Conservation (phyloP, 2,888 invertebrate genomes). For the Metellina segmentata region DNA sequence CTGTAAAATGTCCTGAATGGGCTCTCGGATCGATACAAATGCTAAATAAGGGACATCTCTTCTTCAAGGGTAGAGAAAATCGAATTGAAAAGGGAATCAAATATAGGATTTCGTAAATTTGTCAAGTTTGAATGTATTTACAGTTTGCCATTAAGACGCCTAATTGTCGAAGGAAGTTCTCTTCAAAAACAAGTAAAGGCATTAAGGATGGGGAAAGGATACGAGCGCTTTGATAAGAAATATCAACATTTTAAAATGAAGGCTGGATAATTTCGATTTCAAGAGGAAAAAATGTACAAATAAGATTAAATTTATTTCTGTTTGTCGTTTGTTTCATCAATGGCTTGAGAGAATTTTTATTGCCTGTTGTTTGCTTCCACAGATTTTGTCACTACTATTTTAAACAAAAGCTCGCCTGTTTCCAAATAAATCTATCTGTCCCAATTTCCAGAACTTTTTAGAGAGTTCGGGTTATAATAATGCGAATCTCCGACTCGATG, state of each 20-base stretch:
- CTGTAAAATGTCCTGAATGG: neutral
- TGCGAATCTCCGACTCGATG: too few relatives aligned
- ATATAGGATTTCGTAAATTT: conserved; percentile 20
- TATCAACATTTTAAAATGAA: conserved; percentile 10
- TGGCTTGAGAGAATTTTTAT: too few relatives aligned
- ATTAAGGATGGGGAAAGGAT: neutral
- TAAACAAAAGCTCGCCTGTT: too few relatives aligned
- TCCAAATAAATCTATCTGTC: too few relatives aligned
- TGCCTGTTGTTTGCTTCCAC: too few relatives aligned
- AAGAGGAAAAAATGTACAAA: neutral
- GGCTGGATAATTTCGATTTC: neutral
- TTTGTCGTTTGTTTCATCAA: too few relatives aligned
- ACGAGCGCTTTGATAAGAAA: neutral
- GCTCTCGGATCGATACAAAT: neutral
- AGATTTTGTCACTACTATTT: too few relatives aligned
- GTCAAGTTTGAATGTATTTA: conserved; percentile 41
- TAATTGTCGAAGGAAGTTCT: conserved; percentile 20
- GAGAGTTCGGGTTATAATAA: too few relatives aligned
- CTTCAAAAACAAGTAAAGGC: neutral
- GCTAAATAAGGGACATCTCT: neutral
- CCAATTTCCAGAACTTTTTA: too few relatives aligned
- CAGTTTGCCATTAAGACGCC: neutral
- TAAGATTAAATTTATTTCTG: neutral
- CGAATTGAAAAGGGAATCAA: neutral
- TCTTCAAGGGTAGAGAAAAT: neutral